Conservation (phyloP, 2,113 vertebrate species). For the Podiceps cristatus region DNA sequence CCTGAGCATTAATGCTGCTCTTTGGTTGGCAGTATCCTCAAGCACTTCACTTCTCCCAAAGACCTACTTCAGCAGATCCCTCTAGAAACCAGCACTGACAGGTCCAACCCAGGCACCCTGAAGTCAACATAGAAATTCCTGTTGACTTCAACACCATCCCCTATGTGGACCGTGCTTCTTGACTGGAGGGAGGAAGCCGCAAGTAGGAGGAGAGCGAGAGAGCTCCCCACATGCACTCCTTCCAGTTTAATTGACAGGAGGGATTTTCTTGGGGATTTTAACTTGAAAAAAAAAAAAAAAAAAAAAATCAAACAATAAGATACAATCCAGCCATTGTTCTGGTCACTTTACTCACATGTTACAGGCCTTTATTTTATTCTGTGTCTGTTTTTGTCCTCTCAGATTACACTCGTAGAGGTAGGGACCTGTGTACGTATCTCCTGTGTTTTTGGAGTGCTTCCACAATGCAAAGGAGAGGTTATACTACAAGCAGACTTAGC, state of each 20-base stretch:
- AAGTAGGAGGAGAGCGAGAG: neutral
- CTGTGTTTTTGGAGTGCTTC: constrained; percentile 21
- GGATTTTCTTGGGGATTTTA: constrained; percentile 64
- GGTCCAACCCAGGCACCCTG: neutral
- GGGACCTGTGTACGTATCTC: neutral
- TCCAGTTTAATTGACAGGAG: constrained; percentile 47
- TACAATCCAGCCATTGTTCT: constrained; percentile 56
- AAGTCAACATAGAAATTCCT: neutral
- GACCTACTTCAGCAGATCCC: neutral
- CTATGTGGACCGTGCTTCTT: neutral
- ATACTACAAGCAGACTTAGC: neutral
- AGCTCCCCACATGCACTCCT: neutral
- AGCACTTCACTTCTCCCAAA: neutral
- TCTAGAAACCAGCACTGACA: neutral
- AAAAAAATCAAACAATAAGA: constrained; percentile 28
- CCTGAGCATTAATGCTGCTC: neutral
- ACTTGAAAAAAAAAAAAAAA: neutral
- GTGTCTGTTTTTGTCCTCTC: constrained; percentile 53
- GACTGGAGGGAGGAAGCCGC: neutral
- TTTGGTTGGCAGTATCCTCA: neutral
- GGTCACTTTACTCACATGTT: constrained; percentile 64
- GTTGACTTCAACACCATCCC: neutral
- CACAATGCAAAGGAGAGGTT: constrained; percentile 5
- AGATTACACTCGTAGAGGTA: constrained; percentile 40
- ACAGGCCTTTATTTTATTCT: constrained; percentile 40